A percentile compares a stretch with the other conserved stretches of the same genome.
These are phyloP conservation scores for Cryptomyrus ogoouensis DNA, from an alignment of 2,113 vertebrate species.

Conservation along the genomic window DNA sequence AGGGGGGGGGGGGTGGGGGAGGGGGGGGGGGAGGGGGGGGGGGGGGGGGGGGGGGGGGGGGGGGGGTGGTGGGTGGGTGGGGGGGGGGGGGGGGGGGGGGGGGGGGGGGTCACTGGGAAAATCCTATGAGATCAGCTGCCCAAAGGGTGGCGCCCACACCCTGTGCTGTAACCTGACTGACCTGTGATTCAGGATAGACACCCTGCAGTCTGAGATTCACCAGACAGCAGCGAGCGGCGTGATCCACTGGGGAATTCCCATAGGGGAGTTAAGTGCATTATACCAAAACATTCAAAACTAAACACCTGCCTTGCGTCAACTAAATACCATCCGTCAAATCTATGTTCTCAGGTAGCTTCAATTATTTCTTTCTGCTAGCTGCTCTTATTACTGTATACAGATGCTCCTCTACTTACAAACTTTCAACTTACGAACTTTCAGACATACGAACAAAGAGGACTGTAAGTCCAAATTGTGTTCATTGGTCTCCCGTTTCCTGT, in stretches of 20 bases:
- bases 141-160: background rate
- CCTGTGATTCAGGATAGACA: background rate
- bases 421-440: no score
- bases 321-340: background rate
- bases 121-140: background rate
- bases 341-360: background rate
- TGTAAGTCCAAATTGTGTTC: no score
- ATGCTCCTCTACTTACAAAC: no score
- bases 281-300: background rate
- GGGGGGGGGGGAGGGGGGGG: no score
- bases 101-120: background rate
- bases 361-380: background rate
- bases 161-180: background rate
- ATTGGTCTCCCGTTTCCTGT: no score
- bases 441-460: no score
- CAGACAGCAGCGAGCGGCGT: background rate
- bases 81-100: no score
- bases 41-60: no score
- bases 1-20: no score
- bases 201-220: background rate
- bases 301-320: background rate
- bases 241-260: background rate
- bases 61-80: no score
- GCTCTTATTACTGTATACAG: background rate
- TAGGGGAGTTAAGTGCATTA: background rate